Evolutionary conservation across 2,113 vertebrate genomes (phyloP).

Genomic region (Caretta caretta): DNA sequence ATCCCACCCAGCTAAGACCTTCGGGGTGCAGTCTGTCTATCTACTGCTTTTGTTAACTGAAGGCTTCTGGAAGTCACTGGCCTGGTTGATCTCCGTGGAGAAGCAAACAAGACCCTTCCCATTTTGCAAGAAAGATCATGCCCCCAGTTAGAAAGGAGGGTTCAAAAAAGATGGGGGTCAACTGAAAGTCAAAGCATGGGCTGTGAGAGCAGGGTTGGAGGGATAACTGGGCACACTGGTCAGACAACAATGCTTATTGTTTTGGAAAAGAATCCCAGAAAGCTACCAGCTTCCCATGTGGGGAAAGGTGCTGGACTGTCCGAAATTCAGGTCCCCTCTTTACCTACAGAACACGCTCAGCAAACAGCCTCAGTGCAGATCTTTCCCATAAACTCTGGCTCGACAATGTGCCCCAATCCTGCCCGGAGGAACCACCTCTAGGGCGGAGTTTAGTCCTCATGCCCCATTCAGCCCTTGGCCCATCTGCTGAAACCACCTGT

Average conservation of each 20-base stretch:
- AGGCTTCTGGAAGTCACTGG: background rate
- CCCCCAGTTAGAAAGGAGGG: background rate
- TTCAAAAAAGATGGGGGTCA: background rate
- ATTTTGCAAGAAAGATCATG: background rate
- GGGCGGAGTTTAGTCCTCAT: background rate
- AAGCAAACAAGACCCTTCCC: background rate
- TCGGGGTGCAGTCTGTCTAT: background rate
- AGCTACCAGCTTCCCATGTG: background rate
- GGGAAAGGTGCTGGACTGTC: background rate
- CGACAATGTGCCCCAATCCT: background rate
- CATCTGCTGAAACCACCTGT: background rate
- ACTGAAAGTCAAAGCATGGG: background rate
- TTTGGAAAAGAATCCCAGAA: background rate
- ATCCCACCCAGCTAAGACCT: background rate
- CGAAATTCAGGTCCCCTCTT: background rate
- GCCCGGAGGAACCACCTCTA: background rate
- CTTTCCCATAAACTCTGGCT: background rate
- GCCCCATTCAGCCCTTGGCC: background rate
- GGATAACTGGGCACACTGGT: background rate
- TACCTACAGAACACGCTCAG: background rate
- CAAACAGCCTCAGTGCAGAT: background rate
- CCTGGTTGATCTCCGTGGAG: background rate
- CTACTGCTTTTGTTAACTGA: background rate
- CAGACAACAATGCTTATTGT: background rate
- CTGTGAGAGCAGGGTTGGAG: background rate